Percentiles rank a stretch among this genome's conserved stretches.
Conservation (phyloP, 2,797 vertebrate species). For the Argentina silus region DNA sequence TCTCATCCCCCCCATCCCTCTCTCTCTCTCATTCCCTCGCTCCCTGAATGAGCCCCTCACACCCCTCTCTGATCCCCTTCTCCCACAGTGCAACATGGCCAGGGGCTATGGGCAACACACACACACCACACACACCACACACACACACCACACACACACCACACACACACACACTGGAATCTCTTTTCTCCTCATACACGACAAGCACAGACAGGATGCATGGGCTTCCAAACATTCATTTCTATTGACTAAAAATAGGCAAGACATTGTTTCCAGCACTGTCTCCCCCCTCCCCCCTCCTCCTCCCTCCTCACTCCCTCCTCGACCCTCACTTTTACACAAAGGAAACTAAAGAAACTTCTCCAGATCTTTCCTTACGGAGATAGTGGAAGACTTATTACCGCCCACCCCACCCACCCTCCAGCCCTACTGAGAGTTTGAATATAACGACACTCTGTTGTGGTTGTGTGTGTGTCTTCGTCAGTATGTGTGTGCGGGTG, state of each 20-base stretch:
- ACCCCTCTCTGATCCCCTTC: slow-evolving; percentile 52
- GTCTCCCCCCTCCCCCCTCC: slow-evolving; percentile 22
- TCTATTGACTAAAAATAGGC: slow-evolving; percentile 74
- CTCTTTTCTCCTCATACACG: slow-evolving; percentile 42
- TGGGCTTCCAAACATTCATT: slow-evolving; percentile 60
- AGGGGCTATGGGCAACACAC: slow-evolving; percentile 26
- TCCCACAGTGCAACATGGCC: slow-evolving; percentile 48
- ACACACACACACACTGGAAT: slow-evolving; percentile 34
- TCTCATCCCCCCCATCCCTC: slow-evolving; percentile 40
- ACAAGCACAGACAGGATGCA: slow-evolving; percentile 64
- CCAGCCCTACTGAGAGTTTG: background rate
- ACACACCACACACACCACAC: slow-evolving; percentile 1
- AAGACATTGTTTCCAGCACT: slow-evolving; percentile 57
- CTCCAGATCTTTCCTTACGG: slow-evolving; percentile 15
- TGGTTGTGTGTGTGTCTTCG: no score
- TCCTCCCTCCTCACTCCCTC: slow-evolving; percentile 4
- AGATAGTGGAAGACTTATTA: slow-evolving; percentile 22
- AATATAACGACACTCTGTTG: no score
- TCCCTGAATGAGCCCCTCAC: slow-evolving; percentile 62
- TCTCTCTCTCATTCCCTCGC: slow-evolving; percentile 30
- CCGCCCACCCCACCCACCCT: background rate
- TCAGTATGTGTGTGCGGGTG: no score
- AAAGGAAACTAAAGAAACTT: slow-evolving; percentile 23
- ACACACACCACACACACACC: slow-evolving; percentile 2
- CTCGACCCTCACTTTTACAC: slow-evolving; percentile 16